These are phyloP conservation scores for Manis pentadactyla DNA, from an alignment of 2,797 vertebrate species.

Conservation along the genomic window DNA sequence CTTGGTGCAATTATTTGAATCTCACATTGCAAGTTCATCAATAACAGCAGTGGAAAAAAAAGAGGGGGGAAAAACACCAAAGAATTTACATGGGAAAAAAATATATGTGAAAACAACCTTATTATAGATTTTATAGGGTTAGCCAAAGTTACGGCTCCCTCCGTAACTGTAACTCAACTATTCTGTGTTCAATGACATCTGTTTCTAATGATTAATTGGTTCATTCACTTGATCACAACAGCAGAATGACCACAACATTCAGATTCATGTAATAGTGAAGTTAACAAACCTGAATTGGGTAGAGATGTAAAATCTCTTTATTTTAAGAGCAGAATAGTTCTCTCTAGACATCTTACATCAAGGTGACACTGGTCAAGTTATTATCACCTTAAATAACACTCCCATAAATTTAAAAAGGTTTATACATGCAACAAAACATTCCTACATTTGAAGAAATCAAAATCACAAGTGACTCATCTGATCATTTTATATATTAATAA, in stretches of 20 bases:
- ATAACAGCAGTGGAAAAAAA: slow-evolving; percentile 70
- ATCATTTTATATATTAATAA: slow-evolving; percentile 81
- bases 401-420: slow-evolving; percentile 61
- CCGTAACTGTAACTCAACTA: slow-evolving; percentile 78
- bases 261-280: slow-evolving; percentile 47
- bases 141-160: slow-evolving; percentile 78
- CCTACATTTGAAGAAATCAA: slow-evolving; percentile 75
- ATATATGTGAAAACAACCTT: slow-evolving; percentile 82
- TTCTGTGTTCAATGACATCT: slow-evolving; percentile 70
- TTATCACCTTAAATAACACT: slow-evolving; percentile 65
- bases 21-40: slow-evolving; percentile 78
- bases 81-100: slow-evolving; percentile 83
- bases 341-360: slow-evolving; percentile 64
- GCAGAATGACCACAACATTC: slow-evolving; percentile 67
- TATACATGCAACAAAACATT: slow-evolving; percentile 77
- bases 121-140: slow-evolving; percentile 84
- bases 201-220: slow-evolving; percentile 70
- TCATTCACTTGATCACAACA: slow-evolving; percentile 63
- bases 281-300: slow-evolving; percentile 64
- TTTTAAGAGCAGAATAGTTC: slow-evolving; percentile 71
- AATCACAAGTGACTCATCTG: slow-evolving; percentile 73
- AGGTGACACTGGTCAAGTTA: slow-evolving; percentile 63
- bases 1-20: slow-evolving; percentile 84
- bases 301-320: slow-evolving; percentile 68
- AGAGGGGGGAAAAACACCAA: slow-evolving; percentile 71